Evolutionary conservation across 2,888 invertebrate genomes (phyloP).

Genomic region (Heliconius ismenius): DNA sequence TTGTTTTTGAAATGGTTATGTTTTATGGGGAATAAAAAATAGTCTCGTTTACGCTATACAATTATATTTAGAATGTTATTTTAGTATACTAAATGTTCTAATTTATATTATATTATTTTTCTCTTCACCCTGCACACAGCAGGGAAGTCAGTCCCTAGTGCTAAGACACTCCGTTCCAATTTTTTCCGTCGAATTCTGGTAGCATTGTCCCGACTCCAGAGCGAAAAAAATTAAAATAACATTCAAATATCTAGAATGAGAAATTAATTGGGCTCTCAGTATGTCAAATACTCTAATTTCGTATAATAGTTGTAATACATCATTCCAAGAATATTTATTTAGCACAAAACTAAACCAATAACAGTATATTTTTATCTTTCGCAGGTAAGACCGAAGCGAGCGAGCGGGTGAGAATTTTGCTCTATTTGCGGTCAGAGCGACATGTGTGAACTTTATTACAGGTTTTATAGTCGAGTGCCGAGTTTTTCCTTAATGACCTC

Average conservation of each 20-base stretch:
- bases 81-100: no score
- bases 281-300: not conserved
- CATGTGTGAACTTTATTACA: conserved; percentile 74
- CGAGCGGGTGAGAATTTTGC: conserved; percentile 64
- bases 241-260: no score
- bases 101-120: no score
- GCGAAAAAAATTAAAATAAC: no score
- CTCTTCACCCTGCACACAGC: no score
- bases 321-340: not conserved
- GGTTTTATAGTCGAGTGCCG: conserved; percentile 62
- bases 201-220: no score
- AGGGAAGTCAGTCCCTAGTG: no score
- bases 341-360: conserved; percentile 46
- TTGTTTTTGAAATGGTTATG: conserved; percentile 6
- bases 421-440: conserved; percentile 62
- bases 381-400: conserved; percentile 70
- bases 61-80: no score
- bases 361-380: conserved; percentile 61
- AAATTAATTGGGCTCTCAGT: not conserved
- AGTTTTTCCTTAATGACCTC: conserved; percentile 53
- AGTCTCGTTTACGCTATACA: no score
- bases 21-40: no score
- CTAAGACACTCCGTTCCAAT: no score
- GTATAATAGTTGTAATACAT: not conserved
- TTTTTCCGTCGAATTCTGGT: no score